Base-by-base conservation (phyloP, 2,888 invertebrate genomes). In the Lysandra bellargus region DNA sequence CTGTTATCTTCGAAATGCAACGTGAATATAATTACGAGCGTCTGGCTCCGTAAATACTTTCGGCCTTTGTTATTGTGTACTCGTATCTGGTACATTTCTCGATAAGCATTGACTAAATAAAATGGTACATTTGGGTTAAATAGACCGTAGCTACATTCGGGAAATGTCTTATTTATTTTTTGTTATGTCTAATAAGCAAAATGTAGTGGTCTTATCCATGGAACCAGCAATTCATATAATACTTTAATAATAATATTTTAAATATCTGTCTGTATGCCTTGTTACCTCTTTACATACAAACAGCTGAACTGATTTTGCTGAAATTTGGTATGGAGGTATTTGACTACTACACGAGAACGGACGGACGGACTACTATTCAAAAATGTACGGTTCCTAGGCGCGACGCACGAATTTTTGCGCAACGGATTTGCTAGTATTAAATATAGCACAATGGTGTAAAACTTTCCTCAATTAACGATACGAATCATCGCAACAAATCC, bases 1-100 rank as follows among this genome's bases (percentile, higher is more conserved):
- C 33, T 69, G 69, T 69, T 69, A 69, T 69, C 64, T 64, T 64
- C 69, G 33, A 14, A 69, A 69, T 69, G 33, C 69, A 69, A 69
- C 69, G 69, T 30, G 69, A 69, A 69, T 69, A 69, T 69, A 37
- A 69, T 37, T 33, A 69, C 5, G 33, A 37, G 5, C n/a, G 30
- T 33, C 69, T 37, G 14, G 33, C 33, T 69, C 12, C 30, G 30
- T 33, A 30, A 69, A 69, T 33, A 64, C 30, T 64, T 64, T 30
- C 4, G 12, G 64, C 64, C 30, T 64, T 64, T 23, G 64, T 64
- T 64, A 30, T 61, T 61, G 61, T 61, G 61, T 61, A 23, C 23
- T 23, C 23, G 23, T 23, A 23, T 23, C 60, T 23, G n/a, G 61
- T 64, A 12, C 30, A 4, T 64, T 64, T 64, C 64, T 61, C 9